Conservation (phyloP, 2,888 invertebrate genomes). For the Mesoligia furuncula region DNA sequence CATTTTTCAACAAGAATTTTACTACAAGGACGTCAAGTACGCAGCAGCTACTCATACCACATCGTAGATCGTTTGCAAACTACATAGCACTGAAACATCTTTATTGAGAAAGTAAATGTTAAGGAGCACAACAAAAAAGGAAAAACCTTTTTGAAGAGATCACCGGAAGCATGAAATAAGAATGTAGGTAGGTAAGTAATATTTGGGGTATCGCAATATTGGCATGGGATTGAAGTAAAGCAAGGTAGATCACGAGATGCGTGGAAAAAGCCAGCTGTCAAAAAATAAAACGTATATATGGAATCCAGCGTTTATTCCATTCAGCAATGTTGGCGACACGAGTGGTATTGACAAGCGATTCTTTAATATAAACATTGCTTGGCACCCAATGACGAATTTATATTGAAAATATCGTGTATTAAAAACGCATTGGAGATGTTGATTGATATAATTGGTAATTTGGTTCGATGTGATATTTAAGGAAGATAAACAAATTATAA, state of each 20-base stretch:
- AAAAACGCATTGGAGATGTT: slow-evolving; percentile 31
- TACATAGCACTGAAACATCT: slow-evolving; percentile 34
- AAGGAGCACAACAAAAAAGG: slow-evolving; percentile 29
- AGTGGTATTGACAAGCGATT: slow-evolving; percentile 66
- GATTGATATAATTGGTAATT: slow-evolving; percentile 23
- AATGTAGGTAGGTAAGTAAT: slow-evolving; percentile 24
- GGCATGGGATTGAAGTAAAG: slow-evolving; percentile 54
- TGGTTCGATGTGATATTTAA: not conserved
- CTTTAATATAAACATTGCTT: slow-evolving; percentile 61
- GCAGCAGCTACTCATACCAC: slow-evolving; percentile 19
- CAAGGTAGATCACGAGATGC: slow-evolving; percentile 61
- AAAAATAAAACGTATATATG: slow-evolving; percentile 68
- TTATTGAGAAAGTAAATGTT: slow-evolving; percentile 37
- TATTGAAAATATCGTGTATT: slow-evolving; percentile 48
- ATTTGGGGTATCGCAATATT: slow-evolving; percentile 57
- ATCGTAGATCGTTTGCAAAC: slow-evolving; percentile 35
- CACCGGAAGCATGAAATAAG: slow-evolving; percentile 37
- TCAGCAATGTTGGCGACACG: slow-evolving; percentile 61
- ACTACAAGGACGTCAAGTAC: slow-evolving; percentile 30
- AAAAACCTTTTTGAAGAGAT: slow-evolving; percentile 22
- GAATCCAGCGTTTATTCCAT: slow-evolving; percentile 62
- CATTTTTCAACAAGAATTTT: slow-evolving; percentile 57
- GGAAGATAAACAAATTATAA: slow-evolving; percentile 27
- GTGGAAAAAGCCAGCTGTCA: slow-evolving; percentile 66
- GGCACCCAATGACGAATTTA: slow-evolving; percentile 55